Evolutionary conservation across 2,113 vertebrate genomes (phyloP).

Genomic region (Eira barbara): DNA sequence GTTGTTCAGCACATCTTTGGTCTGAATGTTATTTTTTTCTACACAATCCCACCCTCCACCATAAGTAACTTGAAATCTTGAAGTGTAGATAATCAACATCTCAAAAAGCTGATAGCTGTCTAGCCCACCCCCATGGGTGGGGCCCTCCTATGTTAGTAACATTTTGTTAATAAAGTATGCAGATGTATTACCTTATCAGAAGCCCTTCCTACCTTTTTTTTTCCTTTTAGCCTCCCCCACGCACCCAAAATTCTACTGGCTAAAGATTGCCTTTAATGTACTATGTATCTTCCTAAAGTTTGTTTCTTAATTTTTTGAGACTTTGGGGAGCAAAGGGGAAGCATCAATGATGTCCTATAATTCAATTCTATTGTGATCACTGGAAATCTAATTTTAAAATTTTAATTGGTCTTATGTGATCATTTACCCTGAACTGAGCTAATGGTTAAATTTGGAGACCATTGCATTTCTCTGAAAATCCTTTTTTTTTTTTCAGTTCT

Average conservation of each 20-base stretch:
- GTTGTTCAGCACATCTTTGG: not conserved
- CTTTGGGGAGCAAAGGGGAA: not conserved
- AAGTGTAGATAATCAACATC: not conserved
- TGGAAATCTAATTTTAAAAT: slow-evolving; percentile 28
- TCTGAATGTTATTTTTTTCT: not conserved
- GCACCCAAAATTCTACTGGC: not conserved
- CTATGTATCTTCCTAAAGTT: not conserved
- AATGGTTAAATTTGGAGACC: not conserved
- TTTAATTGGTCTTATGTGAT: not conserved
- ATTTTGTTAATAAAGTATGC: not conserved
- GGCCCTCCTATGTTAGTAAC: not conserved
- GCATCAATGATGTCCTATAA: not conserved
- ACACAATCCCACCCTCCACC: not conserved
- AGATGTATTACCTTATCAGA: not conserved
- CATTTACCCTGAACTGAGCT: not conserved
- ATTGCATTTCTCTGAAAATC: not conserved
- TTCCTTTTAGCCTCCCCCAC: not conserved
- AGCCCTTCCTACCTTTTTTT: not conserved
- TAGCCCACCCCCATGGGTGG: fast-evolving
- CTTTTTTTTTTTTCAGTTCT: not conserved
- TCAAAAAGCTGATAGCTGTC: not conserved
- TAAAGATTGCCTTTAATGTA: not conserved
- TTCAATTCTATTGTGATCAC: not conserved
- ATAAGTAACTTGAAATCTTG: not conserved
- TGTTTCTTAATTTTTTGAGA: slow-evolving; percentile 16